A percentile compares a stretch with the other conserved stretches of the same genome.
These are phyloP conservation scores for Pseudorectes ferrugineus DNA, from an alignment of 2,113 vertebrate genomes.

Conservation along the genomic window DNA sequence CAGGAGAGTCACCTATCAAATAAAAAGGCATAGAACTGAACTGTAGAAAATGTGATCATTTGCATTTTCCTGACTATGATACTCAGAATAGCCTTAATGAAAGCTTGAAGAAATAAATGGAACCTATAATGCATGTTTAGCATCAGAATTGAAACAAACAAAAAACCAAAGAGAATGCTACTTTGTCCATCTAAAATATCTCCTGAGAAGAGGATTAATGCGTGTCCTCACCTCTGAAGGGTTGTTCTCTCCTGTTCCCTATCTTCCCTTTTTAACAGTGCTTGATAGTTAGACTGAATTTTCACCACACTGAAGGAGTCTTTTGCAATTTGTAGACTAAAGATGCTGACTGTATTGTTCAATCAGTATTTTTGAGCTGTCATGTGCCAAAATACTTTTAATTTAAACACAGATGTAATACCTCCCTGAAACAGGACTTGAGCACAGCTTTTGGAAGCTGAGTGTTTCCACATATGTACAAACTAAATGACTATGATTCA, in stretches of 20 bases:
- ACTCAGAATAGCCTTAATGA: neutral
- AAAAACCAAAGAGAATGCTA: neutral
- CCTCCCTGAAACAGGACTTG: constrained; percentile 46
- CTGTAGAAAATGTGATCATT: neutral
- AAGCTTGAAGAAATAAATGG: neutral
- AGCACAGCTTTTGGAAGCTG: constrained; percentile 37
- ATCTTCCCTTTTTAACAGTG: neutral
- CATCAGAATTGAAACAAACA: neutral
- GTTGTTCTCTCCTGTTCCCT: neutral
- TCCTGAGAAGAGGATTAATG: neutral
- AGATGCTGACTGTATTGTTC: constrained; percentile 10
- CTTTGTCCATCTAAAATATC: neutral
- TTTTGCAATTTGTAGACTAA: neutral
- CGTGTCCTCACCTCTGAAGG: neutral
- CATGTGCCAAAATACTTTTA: constrained; percentile 46
- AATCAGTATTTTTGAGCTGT: constrained; percentile 19
- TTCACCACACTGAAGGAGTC: neutral
- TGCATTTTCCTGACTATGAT: neutral
- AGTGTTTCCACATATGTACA: constrained; percentile 47
- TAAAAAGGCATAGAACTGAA: neutral
- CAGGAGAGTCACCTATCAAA: neutral
- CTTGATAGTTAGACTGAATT: neutral
- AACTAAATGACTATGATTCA: constrained; percentile 30
- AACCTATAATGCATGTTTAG: neutral
- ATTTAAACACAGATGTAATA: constrained; percentile 31